Evolutionary conservation across 2,797 vertebrate species (phyloP).

Genomic region (Peromyscus eremicus): DNA sequence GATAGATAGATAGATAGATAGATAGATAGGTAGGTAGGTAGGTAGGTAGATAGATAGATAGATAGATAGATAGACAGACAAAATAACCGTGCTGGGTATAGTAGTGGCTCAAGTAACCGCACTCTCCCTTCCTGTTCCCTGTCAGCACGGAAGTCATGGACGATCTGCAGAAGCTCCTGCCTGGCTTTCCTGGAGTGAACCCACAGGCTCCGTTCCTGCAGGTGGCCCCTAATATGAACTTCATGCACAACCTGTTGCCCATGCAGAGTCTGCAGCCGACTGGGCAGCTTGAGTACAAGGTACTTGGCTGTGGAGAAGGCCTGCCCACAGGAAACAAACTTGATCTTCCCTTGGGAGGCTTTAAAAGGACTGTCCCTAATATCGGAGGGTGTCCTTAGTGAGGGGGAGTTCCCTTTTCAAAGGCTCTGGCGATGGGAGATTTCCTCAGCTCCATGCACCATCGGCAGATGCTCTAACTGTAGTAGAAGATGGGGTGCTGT

Average conservation of each 20-base stretch:
- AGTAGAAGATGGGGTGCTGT: neutral
- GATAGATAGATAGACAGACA: neutral
- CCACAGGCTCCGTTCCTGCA: constrained; percentile 95
- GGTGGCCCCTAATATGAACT: constrained; percentile 93
- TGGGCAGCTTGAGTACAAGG: constrained; percentile 99
- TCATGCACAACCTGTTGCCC: constrained; percentile 95
- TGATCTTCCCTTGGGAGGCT: neutral
- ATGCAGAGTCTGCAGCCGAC: constrained; percentile 95
- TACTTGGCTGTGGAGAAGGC: constrained; percentile 80
- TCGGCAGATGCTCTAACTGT: neutral
- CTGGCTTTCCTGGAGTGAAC: constrained; percentile 93
- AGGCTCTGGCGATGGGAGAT: neutral
- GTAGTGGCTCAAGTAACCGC: neutral
- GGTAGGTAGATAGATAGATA: neutral
- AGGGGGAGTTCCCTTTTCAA: neutral
- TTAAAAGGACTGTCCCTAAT: neutral
- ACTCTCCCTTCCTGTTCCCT: constrained; percentile 45
- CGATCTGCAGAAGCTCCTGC: constrained; percentile 96
- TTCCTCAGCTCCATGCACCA: neutral
- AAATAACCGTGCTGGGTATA: rapidly evolving
- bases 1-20: neutral
- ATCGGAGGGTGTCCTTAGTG: neutral
- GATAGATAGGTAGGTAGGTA: too few species aligned
- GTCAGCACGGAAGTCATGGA: constrained; percentile 96
- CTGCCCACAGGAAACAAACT: neutral